These are phyloP conservation scores for Bugulina stolonifera DNA, from an alignment of 2,888 invertebrate genomes.

Conservation along the genomic window DNA sequence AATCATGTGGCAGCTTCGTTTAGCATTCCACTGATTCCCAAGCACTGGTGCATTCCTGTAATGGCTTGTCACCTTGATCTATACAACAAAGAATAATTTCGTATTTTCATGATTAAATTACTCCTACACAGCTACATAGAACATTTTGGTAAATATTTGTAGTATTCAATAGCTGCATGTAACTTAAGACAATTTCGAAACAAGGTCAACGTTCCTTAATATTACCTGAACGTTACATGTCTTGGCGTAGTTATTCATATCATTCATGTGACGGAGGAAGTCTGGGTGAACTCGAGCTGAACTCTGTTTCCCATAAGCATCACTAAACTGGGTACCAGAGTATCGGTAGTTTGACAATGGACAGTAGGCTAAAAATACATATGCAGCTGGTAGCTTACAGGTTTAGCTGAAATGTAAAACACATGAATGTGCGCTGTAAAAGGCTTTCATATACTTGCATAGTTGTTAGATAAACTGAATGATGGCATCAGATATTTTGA, in stretches of 20 bases:
- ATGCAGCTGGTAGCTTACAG: too few relatives aligned
- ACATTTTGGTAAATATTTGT: too few relatives aligned
- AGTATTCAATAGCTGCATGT: too few relatives aligned
- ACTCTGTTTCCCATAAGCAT: conserved; percentile 8
- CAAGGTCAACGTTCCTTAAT: too few relatives aligned
- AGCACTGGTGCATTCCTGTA: conserved; percentile 3
- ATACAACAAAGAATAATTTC: not conserved
- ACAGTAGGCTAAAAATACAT: not conserved
- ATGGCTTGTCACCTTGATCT: conserved; percentile 22
- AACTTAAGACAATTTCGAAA: too few relatives aligned
- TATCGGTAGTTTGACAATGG: conserved; percentile 6
- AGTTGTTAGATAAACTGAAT: too few relatives aligned
- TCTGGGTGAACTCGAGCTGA: conserved; percentile 23
- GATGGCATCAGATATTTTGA: too few relatives aligned
- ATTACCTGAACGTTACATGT: conserved; percentile 10
- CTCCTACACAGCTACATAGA: too few relatives aligned
- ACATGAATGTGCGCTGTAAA: too few relatives aligned
- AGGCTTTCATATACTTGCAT: too few relatives aligned
- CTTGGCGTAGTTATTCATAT: conserved; percentile 19
- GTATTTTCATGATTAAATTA: too few relatives aligned
- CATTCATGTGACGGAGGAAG: conserved; percentile 11
- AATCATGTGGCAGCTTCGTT: conserved; percentile 25
- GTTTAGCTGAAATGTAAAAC: too few relatives aligned
- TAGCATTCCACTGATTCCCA: conserved; percentile 17
- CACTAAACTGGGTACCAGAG: conserved; percentile 11